Percentiles rank a stretch among this genome's conserved stretches.
phyloP scores from a whole-genome alignment of 2,113 vertebrate species.

The Tenebrosternarchus preto region DNA sequence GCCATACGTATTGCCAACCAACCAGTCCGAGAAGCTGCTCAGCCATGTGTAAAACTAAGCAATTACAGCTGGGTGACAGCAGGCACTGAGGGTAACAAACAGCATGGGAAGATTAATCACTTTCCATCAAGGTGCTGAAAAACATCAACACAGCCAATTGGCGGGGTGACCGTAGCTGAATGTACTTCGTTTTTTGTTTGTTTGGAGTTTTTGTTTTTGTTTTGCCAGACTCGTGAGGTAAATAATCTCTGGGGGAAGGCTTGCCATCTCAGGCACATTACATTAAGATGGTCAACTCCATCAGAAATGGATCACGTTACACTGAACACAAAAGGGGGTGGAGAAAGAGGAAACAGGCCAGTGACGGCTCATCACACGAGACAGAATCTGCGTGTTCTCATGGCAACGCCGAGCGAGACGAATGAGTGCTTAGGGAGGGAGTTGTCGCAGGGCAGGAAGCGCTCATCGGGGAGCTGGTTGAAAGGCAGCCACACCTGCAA shows the following conservation, averaged over 20 bases:
- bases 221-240: neutral
- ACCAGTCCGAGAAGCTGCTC: slow-evolving; percentile 23
- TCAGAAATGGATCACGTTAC: slow-evolving; percentile 3
- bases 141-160: slow-evolving; percentile 40
- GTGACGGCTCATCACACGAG: slow-evolving; percentile 4
- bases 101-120: slow-evolving; percentile 53
- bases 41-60: slow-evolving; percentile 69
- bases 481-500: slow-evolving; percentile 41
- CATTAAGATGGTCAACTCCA: neutral
- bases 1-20: neutral
- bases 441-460: slow-evolving; percentile 16
- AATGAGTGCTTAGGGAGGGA: slow-evolving; percentile 30
- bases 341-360: slow-evolving; percentile 6
- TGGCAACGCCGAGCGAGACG: slow-evolving; percentile 52
- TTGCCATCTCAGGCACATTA: slow-evolving; percentile 22
- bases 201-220: no score
- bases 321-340: neutral
- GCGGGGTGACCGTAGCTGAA: slow-evolving; percentile 13
- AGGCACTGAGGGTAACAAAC: slow-evolving; percentile 52
- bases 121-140: slow-evolving; percentile 39
- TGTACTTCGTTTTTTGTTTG: neutral
- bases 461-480: slow-evolving; percentile 36
- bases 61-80: slow-evolving; percentile 66
- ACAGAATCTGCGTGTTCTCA: slow-evolving; percentile 50
- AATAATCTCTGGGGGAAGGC: slow-evolving; percentile 22